Evolutionary conservation across 2,888 invertebrate species (phyloP), one percentile per base, ranked within the genome.

Genomic region (Germaria angustata): DNA sequence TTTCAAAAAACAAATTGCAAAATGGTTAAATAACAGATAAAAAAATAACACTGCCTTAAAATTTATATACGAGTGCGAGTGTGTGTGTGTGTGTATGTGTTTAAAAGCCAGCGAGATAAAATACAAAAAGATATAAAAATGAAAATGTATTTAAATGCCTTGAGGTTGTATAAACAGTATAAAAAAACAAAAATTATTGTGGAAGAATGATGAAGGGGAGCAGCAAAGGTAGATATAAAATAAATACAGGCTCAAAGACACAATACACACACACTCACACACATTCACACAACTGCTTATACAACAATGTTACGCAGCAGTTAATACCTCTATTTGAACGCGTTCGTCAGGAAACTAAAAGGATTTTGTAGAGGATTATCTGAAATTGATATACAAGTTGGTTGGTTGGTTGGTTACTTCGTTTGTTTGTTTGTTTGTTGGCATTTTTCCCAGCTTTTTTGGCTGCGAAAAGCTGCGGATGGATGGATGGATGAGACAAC

Each of bases 341-440:
- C 81, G 81, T 81, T 78, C 81, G 73, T 51, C 69, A 68, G 81
- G 73, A 78, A 81, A 78, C 78, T 68, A 81, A 81, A 69, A 82
- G 81, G 78, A 82, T 82, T 82, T 82, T 69, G 69, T 46, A 82
- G 81, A 78, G 81, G 81, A 82, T 82, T 82, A 82, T 78, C 78
- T 82, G 81, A 82, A 82, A 82, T 82, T 82, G 81, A 82, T 82
- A 82, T 82, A 69, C 68, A 68, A 68, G 78, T 61, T 77, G 61
- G 28, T 5, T 28, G 53, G 28, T 28, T 28, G 28, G 28, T 28
- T 28, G 28, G 28, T 28, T 28, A 6, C 4, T 63, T 68, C 22
- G 39, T 49, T 57, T 36, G 57, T 59, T 46, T 32, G 69, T 57
- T 41, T 28, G 59, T 36, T 57, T 59, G 17, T 65, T 65, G 15